Conservation (phyloP, 1,140 invertebrate genomes). For the Bombus difficillimus region DNA sequence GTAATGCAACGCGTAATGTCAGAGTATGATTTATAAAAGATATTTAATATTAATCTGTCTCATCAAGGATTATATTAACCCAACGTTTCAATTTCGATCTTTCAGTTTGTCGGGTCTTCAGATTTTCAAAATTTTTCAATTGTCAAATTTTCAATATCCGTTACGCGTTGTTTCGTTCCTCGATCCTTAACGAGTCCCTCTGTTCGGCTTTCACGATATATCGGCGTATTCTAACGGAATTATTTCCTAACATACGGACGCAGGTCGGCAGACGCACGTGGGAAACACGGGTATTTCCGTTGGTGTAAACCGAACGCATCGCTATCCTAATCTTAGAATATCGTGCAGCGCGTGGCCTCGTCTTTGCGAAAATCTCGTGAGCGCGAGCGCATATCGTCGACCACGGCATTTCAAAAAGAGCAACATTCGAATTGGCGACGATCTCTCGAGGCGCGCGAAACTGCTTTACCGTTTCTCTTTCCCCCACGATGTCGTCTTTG, state of each 20-base stretch:
- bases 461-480: background rate
- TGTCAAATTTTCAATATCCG: too few species aligned
- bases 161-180: too few species aligned
- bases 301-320: background rate
- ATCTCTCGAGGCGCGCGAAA: slow-evolving; percentile 13
- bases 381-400: too few species aligned
- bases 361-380: background rate
- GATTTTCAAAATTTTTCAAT: too few species aligned
- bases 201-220: background rate
- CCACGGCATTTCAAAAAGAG: slow-evolving; percentile 48
- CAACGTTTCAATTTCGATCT: too few species aligned
- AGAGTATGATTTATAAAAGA: too few species aligned
- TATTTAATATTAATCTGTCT: too few species aligned
- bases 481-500: too few species aligned
- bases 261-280: background rate
- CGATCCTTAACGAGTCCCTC: background rate
- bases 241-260: background rate
- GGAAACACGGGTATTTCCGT: slow-evolving; percentile 10
- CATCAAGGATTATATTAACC: too few species aligned
- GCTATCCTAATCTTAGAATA: slow-evolving; percentile 43
- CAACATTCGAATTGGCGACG: slow-evolving; percentile 20
- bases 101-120: too few species aligned
- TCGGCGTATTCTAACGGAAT: background rate
- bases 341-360: slow-evolving; percentile 5
- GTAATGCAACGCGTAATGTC: too few species aligned